A percentile compares a stretch with the other conserved stretches of the same genome.
Evolutionary conservation across 2,797 vertebrate genomes (phyloP).

Genomic region (Picus viridis): DNA sequence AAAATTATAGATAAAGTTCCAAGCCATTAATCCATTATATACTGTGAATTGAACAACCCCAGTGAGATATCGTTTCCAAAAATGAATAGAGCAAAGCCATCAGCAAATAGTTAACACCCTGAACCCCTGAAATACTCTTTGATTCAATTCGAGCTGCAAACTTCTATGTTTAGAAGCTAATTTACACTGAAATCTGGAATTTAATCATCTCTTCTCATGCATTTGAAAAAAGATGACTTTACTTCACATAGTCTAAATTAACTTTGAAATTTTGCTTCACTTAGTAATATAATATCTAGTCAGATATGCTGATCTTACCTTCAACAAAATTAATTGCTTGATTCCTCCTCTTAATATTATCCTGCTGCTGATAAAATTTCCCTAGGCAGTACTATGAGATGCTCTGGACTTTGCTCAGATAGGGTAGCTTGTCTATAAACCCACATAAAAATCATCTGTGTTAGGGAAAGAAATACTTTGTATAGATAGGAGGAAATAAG

Average conservation of each 20-base stretch:
- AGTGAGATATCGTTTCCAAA: constrained; percentile 32
- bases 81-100: constrained; percentile 21
- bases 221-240: constrained; percentile 61
- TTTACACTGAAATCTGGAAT: constrained; percentile 70
- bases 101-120: constrained; percentile 62
- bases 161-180: constrained; percentile 57
- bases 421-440: background rate
- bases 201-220: constrained; percentile 68
- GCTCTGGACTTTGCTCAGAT: constrained; percentile 19
- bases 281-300: constrained; percentile 67
- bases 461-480: background rate
- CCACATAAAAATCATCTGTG: background rate
- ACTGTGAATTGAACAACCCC: constrained; percentile 46
- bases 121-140: constrained; percentile 44
- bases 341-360: constrained; percentile 63
- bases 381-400: constrained; percentile 25
- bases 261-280: constrained; percentile 69
- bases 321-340: constrained; percentile 77
- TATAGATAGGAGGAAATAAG: background rate
- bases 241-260: constrained; percentile 56
- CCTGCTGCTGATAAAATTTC: constrained; percentile 63
- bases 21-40: constrained; percentile 73
- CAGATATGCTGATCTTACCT: constrained; percentile 70
- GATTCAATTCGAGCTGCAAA: constrained; percentile 48
- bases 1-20: constrained; percentile 72